Evolutionary conservation across 1,140 invertebrate species (phyloP).

Genomic region (roundworm (Caenorhabditis elegans)): WBcel235 BX284602.5:12893501-12894000

Average conservation of each 20-base stretch:
- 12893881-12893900: not conserved
- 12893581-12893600: slow-evolving; percentile 2
- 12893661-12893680: not conserved
- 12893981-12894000: not conserved
- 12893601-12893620: not conserved
- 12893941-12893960: not conserved
- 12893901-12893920: not conserved
- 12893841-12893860: not conserved
- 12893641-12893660: not conserved
- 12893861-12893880: not conserved
- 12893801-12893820: not conserved
- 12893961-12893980: not conserved
- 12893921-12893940: not conserved
- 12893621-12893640: not conserved
- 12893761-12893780: too few species aligned
- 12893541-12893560: not conserved
- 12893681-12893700: not conserved
- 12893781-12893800: not conserved
- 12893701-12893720: not conserved
- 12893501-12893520: not conserved
- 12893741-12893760: not conserved
- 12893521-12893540: too few species aligned
- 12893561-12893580: not conserved
- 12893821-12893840: not conserved
- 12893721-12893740: not conserved